Percentiles rank a stretch among this genome's conserved stretches.
Evolutionary conservation across 1,140 invertebrate genomes (phyloP).

Genomic region (Euura saliciscinereae): DNA sequence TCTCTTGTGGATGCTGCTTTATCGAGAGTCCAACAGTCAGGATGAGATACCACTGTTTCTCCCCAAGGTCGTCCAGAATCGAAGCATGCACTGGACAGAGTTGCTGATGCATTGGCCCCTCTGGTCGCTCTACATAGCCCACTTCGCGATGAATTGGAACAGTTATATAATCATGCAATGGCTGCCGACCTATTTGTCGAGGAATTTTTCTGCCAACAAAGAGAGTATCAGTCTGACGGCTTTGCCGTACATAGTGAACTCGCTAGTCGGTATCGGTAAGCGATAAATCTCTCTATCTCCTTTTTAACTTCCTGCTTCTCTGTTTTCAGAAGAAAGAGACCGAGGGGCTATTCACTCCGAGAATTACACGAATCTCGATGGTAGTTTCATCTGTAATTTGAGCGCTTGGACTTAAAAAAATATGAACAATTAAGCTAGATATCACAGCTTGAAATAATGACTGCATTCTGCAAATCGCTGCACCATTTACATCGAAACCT

Average conservation of each 20-base stretch:
- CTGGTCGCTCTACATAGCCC: constrained; percentile 80
- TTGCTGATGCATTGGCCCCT: constrained; percentile 76
- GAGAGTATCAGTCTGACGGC: constrained; percentile 80
- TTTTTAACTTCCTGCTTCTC: background rate
- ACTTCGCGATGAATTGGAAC: constrained; percentile 87
- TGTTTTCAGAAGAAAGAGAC: too few relatives aligned
- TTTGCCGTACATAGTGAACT: constrained; percentile 80
- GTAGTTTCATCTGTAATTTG: too few relatives aligned
- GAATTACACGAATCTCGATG: too few relatives aligned
- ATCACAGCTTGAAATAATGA: too few relatives aligned
- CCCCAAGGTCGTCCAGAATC: constrained; percentile 66
- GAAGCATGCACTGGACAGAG: constrained; percentile 68
- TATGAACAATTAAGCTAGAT: too few relatives aligned
- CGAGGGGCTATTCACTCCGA: too few relatives aligned
- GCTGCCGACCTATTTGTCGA: constrained; percentile 77
- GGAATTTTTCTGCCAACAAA: constrained; percentile 72
- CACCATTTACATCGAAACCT: too few relatives aligned
- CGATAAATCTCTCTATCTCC: constrained; percentile 7
- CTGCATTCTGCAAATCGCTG: too few relatives aligned
- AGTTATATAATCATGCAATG: constrained; percentile 87
- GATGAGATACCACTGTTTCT: constrained; percentile 72
- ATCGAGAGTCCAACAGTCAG: constrained; percentile 63
- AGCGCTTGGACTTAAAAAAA: too few relatives aligned
- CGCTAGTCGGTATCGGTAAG: constrained; percentile 74
- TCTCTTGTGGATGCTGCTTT: constrained; percentile 70